A percentile compares a stretch with the other conserved stretches of the same genome.
Conservation (phyloP, 1,140 invertebrate species). For the Drosophila kohkoa region DNA sequence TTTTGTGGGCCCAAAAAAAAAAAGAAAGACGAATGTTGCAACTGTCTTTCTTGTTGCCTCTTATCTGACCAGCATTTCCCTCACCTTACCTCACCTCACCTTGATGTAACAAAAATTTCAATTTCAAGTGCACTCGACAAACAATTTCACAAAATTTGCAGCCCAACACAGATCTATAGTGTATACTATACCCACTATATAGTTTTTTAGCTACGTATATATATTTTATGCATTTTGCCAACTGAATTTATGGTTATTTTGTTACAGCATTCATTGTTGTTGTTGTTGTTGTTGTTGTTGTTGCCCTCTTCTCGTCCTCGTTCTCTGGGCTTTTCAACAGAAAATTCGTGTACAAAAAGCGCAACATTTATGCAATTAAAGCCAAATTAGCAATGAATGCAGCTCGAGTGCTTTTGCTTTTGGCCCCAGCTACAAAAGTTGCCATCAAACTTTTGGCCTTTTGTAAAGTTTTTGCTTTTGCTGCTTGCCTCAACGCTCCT, state of each 20-base stretch:
- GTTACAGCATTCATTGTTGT: slow-evolving; percentile 20
- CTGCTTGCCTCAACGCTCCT: slow-evolving; percentile 35
- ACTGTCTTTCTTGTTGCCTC: slow-evolving; percentile 62
- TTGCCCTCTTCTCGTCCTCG: slow-evolving; percentile 11
- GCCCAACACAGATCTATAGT: slow-evolving; percentile 46
- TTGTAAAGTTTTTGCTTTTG: slow-evolving; percentile 75
- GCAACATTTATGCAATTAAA: slow-evolving; percentile 83
- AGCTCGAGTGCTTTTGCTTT: slow-evolving; percentile 77
- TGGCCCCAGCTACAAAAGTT: slow-evolving; percentile 72
- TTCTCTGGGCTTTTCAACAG: slow-evolving; percentile 24
- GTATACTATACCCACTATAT: background rate
- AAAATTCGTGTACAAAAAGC: slow-evolving; percentile 75
- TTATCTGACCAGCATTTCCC: slow-evolving; percentile 21
- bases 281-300: slow-evolving; percentile 37
- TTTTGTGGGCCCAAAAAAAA: slow-evolving; percentile 55
- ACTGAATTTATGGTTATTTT: slow-evolving; percentile 70
- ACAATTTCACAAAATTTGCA: slow-evolving; percentile 73
- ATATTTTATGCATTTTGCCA: slow-evolving; percentile 58
- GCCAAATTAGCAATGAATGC: slow-evolving; percentile 83
- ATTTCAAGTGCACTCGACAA: slow-evolving; percentile 76
- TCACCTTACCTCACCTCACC: background rate
- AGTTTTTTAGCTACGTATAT: background rate
- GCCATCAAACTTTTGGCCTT: slow-evolving; percentile 82
- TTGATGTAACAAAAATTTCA: slow-evolving; percentile 66
- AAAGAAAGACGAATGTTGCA: slow-evolving; percentile 20